A percentile compares a stretch with the other conserved stretches of the same genome.
phyloP scores from a whole-genome alignment of 2,888 invertebrate species.

The Ochropleura plecta region DNA sequence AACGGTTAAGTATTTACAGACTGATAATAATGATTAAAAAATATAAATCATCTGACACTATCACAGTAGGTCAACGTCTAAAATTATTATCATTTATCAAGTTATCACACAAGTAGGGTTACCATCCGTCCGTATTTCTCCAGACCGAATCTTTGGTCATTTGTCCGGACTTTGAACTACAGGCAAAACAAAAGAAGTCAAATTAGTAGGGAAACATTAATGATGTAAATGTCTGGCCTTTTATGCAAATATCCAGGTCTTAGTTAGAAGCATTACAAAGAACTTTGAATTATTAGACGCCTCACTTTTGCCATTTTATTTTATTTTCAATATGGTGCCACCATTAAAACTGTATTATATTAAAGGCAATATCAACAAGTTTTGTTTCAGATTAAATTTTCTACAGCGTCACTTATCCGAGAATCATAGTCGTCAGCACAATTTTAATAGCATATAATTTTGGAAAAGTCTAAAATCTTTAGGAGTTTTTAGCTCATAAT shows the following conservation, averaged over 20 bases:
- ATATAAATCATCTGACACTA: conserved; percentile 17
- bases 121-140: neutral
- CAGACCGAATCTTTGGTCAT: neutral
- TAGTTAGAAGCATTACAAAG: neutral
- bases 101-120: conserved; percentile 9
- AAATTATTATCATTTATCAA: conserved; percentile 35
- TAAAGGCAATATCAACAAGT: too few relatives aligned
- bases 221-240: neutral
- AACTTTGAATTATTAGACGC: too few relatives aligned
- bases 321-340: too few relatives aligned
- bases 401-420: too few relatives aligned
- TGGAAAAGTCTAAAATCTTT: too few relatives aligned
- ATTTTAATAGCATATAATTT: too few relatives aligned
- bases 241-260: neutral
- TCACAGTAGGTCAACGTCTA: conserved; percentile 26
- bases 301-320: too few relatives aligned
- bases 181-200: too few relatives aligned
- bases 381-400: too few relatives aligned
- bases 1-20: neutral
- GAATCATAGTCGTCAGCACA: too few relatives aligned
- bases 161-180: neutral
- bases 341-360: too few relatives aligned
- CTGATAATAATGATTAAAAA: neutral
- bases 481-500: too few relatives aligned
- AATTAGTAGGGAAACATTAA: neutral